phyloP scores from a whole-genome alignment of 2,113 vertebrate species.

The Pandion haliaetus region DNA sequence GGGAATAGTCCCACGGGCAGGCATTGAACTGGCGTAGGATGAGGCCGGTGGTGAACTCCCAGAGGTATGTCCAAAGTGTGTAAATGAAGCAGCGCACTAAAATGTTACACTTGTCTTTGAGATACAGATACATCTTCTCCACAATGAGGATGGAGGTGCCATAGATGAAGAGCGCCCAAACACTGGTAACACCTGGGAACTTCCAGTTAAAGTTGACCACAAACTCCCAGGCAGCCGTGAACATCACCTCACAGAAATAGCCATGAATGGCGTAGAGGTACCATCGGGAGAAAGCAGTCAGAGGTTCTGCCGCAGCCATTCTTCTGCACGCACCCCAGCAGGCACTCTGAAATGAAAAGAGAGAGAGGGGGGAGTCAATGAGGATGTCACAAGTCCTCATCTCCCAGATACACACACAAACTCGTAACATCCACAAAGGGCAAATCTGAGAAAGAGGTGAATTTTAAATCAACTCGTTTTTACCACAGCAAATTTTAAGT shows the following conservation, averaged over 20 bases:
- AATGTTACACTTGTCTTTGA: slow-evolving; percentile 85
- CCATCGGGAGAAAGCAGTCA: slow-evolving; percentile 93
- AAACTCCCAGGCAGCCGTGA: slow-evolving; percentile 97
- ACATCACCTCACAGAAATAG: slow-evolving; percentile 99
- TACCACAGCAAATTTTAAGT: not conserved
- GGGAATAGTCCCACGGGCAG: slow-evolving; percentile 98
- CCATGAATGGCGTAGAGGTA: slow-evolving; percentile 98
- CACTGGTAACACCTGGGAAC: slow-evolving; percentile 95
- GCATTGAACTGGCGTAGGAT: slow-evolving; percentile 93
- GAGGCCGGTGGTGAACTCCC: slow-evolving; percentile 95
- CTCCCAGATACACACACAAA: not conserved
- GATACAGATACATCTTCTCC: slow-evolving; percentile 92
- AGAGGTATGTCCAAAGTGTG: slow-evolving; percentile 94
- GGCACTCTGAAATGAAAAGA: slow-evolving; percentile 30
- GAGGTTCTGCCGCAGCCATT: slow-evolving; percentile 83
- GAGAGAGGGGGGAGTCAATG: not conserved
- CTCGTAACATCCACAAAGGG: not conserved
- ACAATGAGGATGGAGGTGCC: slow-evolving; percentile 97
- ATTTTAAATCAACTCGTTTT: not conserved
- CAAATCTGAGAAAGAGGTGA: not conserved
- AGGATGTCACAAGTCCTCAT: not conserved
- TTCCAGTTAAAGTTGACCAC: slow-evolving; percentile 97
- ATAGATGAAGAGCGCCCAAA: slow-evolving; percentile 98
- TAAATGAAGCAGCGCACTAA: slow-evolving; percentile 93
- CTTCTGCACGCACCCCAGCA: slow-evolving; percentile 34